Conservation (phyloP, 1,140 invertebrate genomes). For the Drosophila truncata region DNA sequence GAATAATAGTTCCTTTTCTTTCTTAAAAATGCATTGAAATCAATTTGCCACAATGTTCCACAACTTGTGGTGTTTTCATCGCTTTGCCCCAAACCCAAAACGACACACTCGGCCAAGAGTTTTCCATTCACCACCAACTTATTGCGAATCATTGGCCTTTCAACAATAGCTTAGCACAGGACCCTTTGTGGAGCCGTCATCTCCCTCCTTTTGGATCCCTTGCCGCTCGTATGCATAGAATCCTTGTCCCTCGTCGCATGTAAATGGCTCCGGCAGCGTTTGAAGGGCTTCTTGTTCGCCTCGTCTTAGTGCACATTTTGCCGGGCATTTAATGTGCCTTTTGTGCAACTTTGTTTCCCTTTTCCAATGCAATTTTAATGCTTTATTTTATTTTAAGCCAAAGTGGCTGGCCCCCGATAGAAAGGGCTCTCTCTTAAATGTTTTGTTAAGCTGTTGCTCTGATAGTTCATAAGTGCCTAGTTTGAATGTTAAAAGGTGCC, state of each 20-base stretch:
- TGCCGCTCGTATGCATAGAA: not conserved
- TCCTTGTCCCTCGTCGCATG: constrained; percentile 10
- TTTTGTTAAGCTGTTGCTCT: not conserved
- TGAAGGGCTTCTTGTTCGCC: constrained; percentile 33
- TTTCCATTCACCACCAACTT: constrained; percentile 26
- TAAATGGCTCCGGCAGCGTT: constrained; percentile 33
- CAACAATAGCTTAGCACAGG: constrained; percentile 36
- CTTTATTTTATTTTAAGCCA: constrained; percentile 22
- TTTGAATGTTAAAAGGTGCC: not conserved
- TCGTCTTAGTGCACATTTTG: constrained; percentile 25
- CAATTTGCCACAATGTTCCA: constrained; percentile 1
- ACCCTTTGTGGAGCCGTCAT: constrained; percentile 10
- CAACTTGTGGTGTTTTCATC: constrained; percentile 5
- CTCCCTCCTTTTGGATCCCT: constrained; percentile 9
- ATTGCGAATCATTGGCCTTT: constrained; percentile 57
- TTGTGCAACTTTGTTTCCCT: constrained; percentile 34
- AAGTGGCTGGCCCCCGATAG: constrained; percentile 4
- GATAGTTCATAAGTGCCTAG: not conserved
- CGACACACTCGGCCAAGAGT: constrained; percentile 5
- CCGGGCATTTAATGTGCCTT: constrained; percentile 40
- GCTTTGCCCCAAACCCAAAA: not conserved
- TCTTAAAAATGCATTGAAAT: constrained; percentile 12
- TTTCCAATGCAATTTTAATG: constrained; percentile 55
- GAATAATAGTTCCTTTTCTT: not conserved
- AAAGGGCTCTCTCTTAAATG: constrained; percentile 1